Evolutionary conservation across 2,888 invertebrate species (phyloP), one percentile per base, ranked within the genome.

Genomic region (Agrilus mali): DNA sequence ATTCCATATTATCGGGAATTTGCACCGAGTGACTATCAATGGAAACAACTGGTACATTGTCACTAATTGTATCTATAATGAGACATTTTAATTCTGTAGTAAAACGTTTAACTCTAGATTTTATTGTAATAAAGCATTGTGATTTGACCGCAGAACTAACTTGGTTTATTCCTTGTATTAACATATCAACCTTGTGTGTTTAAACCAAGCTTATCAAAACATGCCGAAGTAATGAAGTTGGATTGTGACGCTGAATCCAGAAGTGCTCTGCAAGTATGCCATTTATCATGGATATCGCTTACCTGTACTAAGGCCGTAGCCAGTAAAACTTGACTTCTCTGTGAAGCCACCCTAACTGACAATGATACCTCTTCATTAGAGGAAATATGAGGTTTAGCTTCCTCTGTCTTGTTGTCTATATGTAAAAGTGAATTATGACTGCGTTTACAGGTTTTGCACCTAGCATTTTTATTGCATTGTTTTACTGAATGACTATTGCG

Each of bases 241-340:
- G 14, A 42, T 36, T 40, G 36, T 10, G 27, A 36, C 6, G 20
- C 2, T 7, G 34, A 17, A 35, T 43, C 43, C 22, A 43, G 35
- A 16, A 43, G n/a, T 36, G 31, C 43, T n/a, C 40, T 7, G 12
- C 36, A 16, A 10, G 12, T 14, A 39, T 15, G 7, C 33, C 38
- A 27, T 13, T 32, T 33, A 4, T 37, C 33, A 13, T 33, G 12
- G 16, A 10, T 16, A 10, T 33, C 15, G 10, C 17, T 16, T 12
- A 44, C 40, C 7, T 44, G 22, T 15, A 44, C 14, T 6, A 31
- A 17, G 5, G 36, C 44, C n/a, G 40, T 44, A 16, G 44, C 34
- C 4, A 44, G 35, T 31, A 44, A 35, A 15, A 44, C 33, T 40
- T 40, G 36, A 17, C 34, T 17, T 7, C 13, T n/a, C 12, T 4